Evolutionary conservation across 2,888 invertebrate genomes (phyloP), one percentile per base, ranked within the genome.

Genomic region (Gandaritis pyraliata): DNA sequence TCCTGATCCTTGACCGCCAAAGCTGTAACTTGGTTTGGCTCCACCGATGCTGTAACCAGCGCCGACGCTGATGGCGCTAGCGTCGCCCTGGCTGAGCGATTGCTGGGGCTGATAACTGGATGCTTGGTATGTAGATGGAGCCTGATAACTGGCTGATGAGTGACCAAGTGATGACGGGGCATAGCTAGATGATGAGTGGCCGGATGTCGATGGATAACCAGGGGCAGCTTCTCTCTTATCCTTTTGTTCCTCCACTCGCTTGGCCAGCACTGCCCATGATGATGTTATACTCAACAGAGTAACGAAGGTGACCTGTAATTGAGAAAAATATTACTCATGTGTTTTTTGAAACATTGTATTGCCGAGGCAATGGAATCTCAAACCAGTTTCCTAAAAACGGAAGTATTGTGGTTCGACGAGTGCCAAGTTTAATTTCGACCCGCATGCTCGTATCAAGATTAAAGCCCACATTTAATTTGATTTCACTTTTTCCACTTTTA

Each of bases 401-500:
- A 80, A 81, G 77, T 70, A 65, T 66, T 75, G 76, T 70, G 74
- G 65, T 65, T 73, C 70, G 63, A 61, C 72, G 69, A 72, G 73
- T 73, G 74, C 74, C 76, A 76, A 77, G 79, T 74, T 78, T 76
- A 77, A 76, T 73, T 75, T 74, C 79, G 80, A 80, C 90, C 90
- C 91, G 90, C 88, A 90, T 90, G 79, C 78, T 76, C 74, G 76
- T 73, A 76, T 80, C 75, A 79, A 86, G 83, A 88, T 88, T 87
- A 85, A 80, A 81, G 72, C 84, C 80, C 80, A 78, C 83, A 84
- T 85, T 84, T 83, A 69, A 83, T 81, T 82, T 83, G 84, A 85
- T 90, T 90, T 90, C 90, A 89, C 91, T 90, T 88, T 84, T 83
- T 69, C 81, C 76, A 85, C 88, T 90, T 88, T 90, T 90, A 89